These are phyloP conservation scores for Lichenostomus cassidix DNA, from an alignment of 2,113 vertebrate species.

Conservation along the genomic window DNA sequence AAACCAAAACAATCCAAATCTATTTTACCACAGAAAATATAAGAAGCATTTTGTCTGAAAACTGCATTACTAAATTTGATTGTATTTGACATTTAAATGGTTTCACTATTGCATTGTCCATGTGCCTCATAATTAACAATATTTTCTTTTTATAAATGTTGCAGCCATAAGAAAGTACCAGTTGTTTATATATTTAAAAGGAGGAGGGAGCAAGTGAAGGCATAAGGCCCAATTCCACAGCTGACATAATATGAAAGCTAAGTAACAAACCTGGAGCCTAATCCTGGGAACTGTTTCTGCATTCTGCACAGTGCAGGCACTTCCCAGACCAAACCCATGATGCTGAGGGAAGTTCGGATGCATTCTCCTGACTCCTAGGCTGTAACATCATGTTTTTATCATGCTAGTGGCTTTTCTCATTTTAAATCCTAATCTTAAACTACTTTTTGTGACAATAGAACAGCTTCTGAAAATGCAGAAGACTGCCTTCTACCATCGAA, in stretches of 20 bases:
- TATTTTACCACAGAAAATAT: background rate
- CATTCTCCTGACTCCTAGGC: background rate
- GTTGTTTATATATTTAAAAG: background rate
- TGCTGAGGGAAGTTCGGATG: background rate
- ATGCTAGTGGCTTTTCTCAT: background rate
- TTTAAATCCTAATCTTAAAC: background rate
- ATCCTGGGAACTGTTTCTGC: background rate
- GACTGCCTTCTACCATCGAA: background rate
- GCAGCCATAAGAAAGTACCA: background rate
- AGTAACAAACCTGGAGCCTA: background rate
- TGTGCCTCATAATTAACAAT: background rate
- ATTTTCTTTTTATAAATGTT: background rate
- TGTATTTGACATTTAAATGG: background rate
- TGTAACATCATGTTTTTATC: background rate
- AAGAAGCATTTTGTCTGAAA: background rate
- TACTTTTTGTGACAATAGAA: background rate
- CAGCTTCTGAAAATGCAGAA: background rate
- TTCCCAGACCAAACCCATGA: background rate
- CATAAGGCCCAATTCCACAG: accelerated
- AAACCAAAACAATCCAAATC: background rate
- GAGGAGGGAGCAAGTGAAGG: accelerated
- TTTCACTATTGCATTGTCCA: background rate
- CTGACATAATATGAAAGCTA: background rate
- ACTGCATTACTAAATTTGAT: background rate
- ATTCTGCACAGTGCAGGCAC: background rate